Percentiles rank a stretch among this genome's conserved stretches.
Evolutionary conservation across 30 jellyfish, hydroid and myxozoan genomes (phyloP).

Genomic region (Clytia hemisphaerica): DNA sequence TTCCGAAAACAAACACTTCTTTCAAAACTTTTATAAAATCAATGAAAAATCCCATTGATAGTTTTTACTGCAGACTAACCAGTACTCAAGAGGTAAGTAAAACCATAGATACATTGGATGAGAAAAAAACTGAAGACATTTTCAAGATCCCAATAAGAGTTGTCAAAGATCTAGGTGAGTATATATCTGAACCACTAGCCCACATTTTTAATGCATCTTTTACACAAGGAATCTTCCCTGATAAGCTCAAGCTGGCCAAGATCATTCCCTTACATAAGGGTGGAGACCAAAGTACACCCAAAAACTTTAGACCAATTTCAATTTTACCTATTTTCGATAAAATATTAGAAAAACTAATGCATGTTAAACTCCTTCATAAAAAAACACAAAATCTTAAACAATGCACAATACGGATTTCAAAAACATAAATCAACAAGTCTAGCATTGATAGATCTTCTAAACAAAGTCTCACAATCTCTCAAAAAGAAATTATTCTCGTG

Average conservation of each 20-base stretch:
- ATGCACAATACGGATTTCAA: neutral
- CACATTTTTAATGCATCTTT: constrained; percentile 12
- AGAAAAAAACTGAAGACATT: too few species aligned
- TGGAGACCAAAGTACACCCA: neutral
- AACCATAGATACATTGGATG: too few species aligned
- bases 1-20: too few species aligned
- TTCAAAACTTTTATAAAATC: too few species aligned
- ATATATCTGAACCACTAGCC: constrained; percentile 29
- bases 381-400: neutral
- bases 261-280: constrained; percentile 42
- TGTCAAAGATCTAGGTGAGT: too few species aligned
- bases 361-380: neutral
- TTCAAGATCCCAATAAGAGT: too few species aligned
- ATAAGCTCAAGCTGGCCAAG: constrained; percentile 16
- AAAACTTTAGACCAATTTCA: constrained; percentile 39
- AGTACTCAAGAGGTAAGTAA: too few species aligned
- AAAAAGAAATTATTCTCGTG: constrained; percentile 33
- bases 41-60: too few species aligned
- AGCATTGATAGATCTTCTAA: neutral
- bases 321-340: constrained; percentile 34
- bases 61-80: too few species aligned
- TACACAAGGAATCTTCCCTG: constrained; percentile 23
- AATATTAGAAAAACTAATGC: constrained; percentile 35
- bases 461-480: constrained; percentile 7
- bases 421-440: neutral